Percentiles rank a stretch among this genome's conserved stretches.
phyloP scores from a whole-genome alignment of 1,140 invertebrate species.

The Melanaphis sacchari region DNA sequence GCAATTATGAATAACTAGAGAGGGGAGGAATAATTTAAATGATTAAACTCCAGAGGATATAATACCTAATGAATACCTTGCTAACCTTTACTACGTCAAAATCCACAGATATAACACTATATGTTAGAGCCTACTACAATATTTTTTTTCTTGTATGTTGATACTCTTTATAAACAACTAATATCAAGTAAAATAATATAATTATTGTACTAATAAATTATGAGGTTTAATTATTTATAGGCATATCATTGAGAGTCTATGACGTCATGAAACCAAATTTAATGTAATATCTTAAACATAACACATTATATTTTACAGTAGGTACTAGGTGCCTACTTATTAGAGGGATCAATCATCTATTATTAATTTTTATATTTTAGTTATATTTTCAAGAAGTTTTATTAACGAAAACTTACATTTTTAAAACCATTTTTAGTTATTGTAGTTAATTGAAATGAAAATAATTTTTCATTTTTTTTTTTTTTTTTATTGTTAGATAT shows the following conservation, averaged over 20 bases:
- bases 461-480: neutral
- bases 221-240: neutral
- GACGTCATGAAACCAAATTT: neutral
- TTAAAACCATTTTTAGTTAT: neutral
- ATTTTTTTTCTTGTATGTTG: neutral
- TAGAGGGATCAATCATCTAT: neutral
- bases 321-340: neutral
- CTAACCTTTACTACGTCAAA: neutral
- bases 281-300: neutral
- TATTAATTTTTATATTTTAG: too few relatives aligned
- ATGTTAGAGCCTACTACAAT: neutral
- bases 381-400: too few relatives aligned
- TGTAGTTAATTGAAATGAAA: neutral
- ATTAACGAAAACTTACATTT: too few relatives aligned
- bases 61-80: neutral
- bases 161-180: neutral
- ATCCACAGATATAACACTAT: neutral
- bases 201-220: neutral
- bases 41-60: neutral
- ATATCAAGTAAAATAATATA: neutral
- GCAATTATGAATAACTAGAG: neutral
- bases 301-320: neutral
- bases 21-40: neutral
- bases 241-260: too few relatives aligned
- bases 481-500: neutral